Evolutionary conservation across 2,888 invertebrate species (phyloP).

Genomic region (Anodontia alba): DNA sequence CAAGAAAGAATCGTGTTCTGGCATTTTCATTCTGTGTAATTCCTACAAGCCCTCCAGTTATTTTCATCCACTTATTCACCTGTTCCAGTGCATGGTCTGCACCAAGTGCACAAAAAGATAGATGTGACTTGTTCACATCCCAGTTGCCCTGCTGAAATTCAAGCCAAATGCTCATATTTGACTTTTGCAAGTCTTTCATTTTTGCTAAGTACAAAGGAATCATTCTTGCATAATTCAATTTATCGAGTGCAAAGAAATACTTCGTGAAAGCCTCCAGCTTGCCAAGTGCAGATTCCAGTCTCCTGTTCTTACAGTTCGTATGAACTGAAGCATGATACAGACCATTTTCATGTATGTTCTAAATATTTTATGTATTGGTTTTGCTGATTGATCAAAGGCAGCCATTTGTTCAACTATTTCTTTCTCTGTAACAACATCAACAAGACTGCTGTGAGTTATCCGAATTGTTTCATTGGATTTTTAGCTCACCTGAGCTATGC

Average conservation of each 20-base stretch:
- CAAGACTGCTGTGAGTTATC: no score
- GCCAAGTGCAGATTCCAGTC: conserved; percentile 19
- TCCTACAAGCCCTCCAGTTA: conserved; percentile 23
- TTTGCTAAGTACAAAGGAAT: conserved; percentile 27
- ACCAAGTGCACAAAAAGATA: conserved; percentile 31
- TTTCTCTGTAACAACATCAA: no score
- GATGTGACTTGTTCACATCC: conserved; percentile 14
- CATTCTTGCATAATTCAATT: conserved; percentile 24
- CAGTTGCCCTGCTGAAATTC: conserved; percentile 23
- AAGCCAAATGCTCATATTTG: background rate
- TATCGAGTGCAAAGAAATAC: conserved; percentile 28
- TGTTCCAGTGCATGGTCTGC: conserved; percentile 28
- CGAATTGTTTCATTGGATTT: no score
- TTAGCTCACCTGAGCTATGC: no score
- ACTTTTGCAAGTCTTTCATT: background rate
- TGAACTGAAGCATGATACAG: background rate
- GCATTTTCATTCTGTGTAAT: conserved; percentile 25
- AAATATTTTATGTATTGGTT: background rate
- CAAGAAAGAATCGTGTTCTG: conserved; percentile 7
- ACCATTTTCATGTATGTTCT: conserved; percentile 2
- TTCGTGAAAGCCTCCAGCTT: conserved; percentile 17
- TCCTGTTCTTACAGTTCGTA: background rate
- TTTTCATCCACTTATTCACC: conserved; percentile 26
- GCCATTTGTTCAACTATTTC: no score
- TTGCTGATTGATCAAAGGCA: background rate